Percentiles rank a stretch among this genome's conserved stretches.
Evolutionary conservation across 2,113 vertebrate genomes (phyloP).

Genomic region (Pan troglodytes): DNA sequence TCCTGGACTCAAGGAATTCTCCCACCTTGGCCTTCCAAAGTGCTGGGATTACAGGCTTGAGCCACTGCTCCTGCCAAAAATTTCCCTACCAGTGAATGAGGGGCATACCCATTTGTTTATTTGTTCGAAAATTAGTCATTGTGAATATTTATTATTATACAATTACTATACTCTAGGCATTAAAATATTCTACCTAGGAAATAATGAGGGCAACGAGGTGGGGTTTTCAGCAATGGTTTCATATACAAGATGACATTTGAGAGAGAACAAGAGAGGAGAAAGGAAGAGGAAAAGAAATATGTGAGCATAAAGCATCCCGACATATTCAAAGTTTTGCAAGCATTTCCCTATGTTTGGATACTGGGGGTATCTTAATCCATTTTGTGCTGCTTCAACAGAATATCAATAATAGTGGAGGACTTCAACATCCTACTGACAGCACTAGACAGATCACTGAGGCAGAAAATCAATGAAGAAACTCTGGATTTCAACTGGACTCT

Average conservation of each 20-base stretch:
- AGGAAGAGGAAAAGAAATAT: neutral
- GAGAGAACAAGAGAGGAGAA: neutral
- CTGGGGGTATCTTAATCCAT: neutral
- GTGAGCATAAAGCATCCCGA: neutral
- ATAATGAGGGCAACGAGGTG: neutral
- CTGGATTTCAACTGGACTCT: too few relatives aligned
- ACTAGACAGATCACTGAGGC: too few relatives aligned
- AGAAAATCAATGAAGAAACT: too few relatives aligned
- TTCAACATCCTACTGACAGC: too few relatives aligned
- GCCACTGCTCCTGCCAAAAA: too few relatives aligned
- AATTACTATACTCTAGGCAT: neutral
- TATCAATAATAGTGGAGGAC: neutral
- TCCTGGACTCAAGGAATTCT: too few relatives aligned
- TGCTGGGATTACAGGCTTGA: too few relatives aligned
- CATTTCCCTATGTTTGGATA: neutral
- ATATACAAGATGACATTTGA: neutral
- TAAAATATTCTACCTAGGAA: slow-evolving; percentile 2
- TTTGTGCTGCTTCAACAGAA: neutral
- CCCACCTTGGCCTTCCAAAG: too few relatives aligned
- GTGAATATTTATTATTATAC: slow-evolving; percentile 15
- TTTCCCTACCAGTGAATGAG: neutral
- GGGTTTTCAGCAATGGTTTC: neutral
- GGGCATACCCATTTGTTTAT: neutral
- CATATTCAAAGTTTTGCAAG: slow-evolving; percentile 11
- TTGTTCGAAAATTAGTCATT: slow-evolving; percentile 16